phyloP scores from a whole-genome alignment of 1,140 invertebrate genomes.

The Fopius arisanus region DNA sequence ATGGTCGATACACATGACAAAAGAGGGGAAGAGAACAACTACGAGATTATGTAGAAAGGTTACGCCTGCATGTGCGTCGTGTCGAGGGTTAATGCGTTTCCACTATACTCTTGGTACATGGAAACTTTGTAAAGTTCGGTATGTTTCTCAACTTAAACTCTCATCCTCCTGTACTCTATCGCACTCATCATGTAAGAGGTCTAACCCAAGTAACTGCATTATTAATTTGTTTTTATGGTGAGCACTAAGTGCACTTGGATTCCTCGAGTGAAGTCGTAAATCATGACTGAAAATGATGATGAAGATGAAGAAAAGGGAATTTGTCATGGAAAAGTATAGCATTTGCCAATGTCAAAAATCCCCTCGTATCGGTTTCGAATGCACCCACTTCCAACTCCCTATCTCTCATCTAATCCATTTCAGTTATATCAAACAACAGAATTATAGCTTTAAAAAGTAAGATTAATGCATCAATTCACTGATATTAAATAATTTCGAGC shows the following conservation, averaged over 20 bases:
- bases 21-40: too few relatives aligned
- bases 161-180: not conserved
- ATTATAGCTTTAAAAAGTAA: too few relatives aligned
- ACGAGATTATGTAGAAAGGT: not conserved
- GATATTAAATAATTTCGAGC: too few relatives aligned
- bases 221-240: constrained; percentile 26
- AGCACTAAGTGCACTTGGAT: constrained; percentile 1
- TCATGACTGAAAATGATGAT: not conserved
- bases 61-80: not conserved
- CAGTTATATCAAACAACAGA: too few relatives aligned
- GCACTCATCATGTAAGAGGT: not conserved
- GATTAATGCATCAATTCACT: too few relatives aligned
- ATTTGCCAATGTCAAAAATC: too few relatives aligned
- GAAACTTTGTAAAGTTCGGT: not conserved
- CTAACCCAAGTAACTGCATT: constrained; percentile 23
- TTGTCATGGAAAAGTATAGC: too few relatives aligned
- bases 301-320: not conserved
- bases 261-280: not conserved
- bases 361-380: too few relatives aligned
- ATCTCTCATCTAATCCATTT: too few relatives aligned
- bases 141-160: not conserved
- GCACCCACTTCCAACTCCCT: too few relatives aligned
- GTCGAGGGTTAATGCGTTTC: not conserved
- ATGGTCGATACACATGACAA: not conserved
- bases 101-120: not conserved